Percentiles rank a stretch among this genome's conserved stretches.
Conservation (phyloP, 2,888 invertebrate species). For the Aradus depressus region DNA sequence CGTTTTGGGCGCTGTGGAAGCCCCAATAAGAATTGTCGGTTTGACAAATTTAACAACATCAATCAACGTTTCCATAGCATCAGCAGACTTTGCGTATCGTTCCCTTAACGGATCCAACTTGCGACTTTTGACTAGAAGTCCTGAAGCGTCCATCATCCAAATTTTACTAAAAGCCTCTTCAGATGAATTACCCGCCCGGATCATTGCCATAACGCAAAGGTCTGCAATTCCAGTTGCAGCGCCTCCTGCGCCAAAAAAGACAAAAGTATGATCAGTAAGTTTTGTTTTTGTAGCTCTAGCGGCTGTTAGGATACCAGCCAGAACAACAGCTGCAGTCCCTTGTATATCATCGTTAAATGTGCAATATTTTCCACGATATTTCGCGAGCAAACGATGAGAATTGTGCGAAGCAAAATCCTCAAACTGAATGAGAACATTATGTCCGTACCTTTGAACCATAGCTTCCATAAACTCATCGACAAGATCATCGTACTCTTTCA, state of each 20-base stretch:
- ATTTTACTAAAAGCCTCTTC: slow-evolving; percentile 76
- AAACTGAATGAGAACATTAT: slow-evolving; percentile 75
- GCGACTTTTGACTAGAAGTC: slow-evolving; percentile 47
- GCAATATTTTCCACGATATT: slow-evolving; percentile 82
- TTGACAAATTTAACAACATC: slow-evolving; percentile 72
- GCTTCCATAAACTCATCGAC: slow-evolving; percentile 97
- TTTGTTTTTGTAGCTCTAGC: slow-evolving; percentile 63
- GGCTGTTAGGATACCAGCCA: slow-evolving; percentile 81
- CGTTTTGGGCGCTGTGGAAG: slow-evolving; percentile 80
- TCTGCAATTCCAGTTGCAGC: slow-evolving; percentile 89
- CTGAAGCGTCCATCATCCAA: slow-evolving; percentile 91
- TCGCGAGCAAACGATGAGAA: slow-evolving; percentile 84
- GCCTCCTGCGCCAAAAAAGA: slow-evolving; percentile 87
- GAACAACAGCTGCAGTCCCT: slow-evolving; percentile 91
- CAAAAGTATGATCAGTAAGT: slow-evolving; percentile 73
- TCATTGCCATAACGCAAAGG: slow-evolving; percentile 80
- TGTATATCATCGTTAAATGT: slow-evolving; percentile 99
- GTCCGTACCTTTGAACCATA: slow-evolving; percentile 73
- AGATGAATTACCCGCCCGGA: slow-evolving; percentile 47
- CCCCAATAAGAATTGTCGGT: slow-evolving; percentile 83
- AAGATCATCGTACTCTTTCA: slow-evolving; percentile 79
- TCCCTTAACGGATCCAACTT: slow-evolving; percentile 40
- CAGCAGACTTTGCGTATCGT: slow-evolving; percentile 64
- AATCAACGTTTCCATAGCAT: slow-evolving; percentile 63
- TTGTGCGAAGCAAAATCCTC: slow-evolving; percentile 97